A percentile compares a stretch with the other conserved stretches of the same genome.
phyloP scores from a whole-genome alignment of 2,113 vertebrate genomes.

The Dromas ardeola region DNA sequence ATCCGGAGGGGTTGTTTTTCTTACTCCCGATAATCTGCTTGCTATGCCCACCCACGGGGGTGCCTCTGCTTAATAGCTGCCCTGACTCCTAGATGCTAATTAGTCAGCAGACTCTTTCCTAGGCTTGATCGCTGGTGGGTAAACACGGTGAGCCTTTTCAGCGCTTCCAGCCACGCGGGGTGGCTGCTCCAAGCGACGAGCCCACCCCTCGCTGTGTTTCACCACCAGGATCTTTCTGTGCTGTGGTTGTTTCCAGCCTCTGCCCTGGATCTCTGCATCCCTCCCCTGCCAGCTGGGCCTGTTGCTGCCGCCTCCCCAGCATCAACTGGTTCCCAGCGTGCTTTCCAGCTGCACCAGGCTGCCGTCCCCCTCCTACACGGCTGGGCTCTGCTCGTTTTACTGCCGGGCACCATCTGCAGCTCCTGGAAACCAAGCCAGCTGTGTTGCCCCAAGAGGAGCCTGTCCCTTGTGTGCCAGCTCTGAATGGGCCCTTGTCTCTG shows the following conservation, averaged over 20 bases:
- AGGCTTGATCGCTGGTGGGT: not conserved
- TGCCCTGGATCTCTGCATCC: not conserved
- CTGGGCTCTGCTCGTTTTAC: not conserved
- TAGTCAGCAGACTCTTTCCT: not conserved
- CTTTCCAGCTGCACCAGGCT: constrained; percentile 18
- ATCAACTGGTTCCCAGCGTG: not conserved
- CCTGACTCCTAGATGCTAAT: not conserved
- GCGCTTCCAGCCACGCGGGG: not conserved
- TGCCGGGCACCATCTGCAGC: constrained; percentile 5
- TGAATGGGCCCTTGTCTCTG: constrained; percentile 22
- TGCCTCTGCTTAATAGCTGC: not conserved
- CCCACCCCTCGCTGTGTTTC: not conserved
- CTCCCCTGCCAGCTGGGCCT: not conserved
- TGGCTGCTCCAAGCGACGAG: not conserved
- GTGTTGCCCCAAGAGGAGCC: not conserved
- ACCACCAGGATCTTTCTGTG: not conserved
- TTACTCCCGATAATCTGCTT: not conserved
- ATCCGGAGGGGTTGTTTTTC: not conserved
- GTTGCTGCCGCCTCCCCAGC: not conserved
- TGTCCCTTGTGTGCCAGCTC: not conserved
- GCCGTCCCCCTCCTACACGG: not conserved
- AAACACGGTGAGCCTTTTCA: not conserved
- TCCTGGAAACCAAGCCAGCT: constrained; percentile 24
- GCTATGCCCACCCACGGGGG: not conserved
- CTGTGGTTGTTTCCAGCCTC: not conserved